Percentiles rank a stretch among this genome's conserved stretches.
These are phyloP conservation scores for Lagenorhynchus albirostris DNA, from an alignment of 2,113 vertebrate genomes.

Conservation along the genomic window DNA sequence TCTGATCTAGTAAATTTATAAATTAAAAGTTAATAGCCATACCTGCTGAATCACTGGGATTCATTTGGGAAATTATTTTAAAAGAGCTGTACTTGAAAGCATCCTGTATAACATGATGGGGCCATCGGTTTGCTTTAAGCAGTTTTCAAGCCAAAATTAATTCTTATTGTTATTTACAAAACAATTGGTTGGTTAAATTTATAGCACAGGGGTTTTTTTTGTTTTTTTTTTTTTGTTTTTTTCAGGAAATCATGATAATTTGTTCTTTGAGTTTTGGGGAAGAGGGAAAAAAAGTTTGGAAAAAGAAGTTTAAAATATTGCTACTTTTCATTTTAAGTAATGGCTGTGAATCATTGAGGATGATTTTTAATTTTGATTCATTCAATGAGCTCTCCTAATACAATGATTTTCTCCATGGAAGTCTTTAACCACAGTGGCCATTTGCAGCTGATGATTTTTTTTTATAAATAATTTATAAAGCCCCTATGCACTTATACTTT, in stretches of 20 bases:
- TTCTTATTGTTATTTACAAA: slow-evolving; percentile 55
- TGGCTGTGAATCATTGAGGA: slow-evolving; percentile 48
- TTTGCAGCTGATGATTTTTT: slow-evolving; percentile 78
- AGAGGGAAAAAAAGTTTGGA: slow-evolving; percentile 1
- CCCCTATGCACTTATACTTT: slow-evolving; percentile 80
- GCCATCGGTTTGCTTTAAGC: slow-evolving; percentile 56
- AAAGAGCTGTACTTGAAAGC: slow-evolving; percentile 30
- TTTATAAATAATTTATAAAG: slow-evolving; percentile 87
- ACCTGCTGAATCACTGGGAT: slow-evolving; percentile 68
- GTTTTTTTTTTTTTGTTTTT: neutral
- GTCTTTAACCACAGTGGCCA: slow-evolving; percentile 79
- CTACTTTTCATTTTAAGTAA: slow-evolving; percentile 48
- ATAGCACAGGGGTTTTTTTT: neutral
- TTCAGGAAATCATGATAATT: neutral
- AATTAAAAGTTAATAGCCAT: slow-evolving; percentile 75
- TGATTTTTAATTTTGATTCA: slow-evolving; percentile 74
- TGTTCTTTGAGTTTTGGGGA: slow-evolving; percentile 24
- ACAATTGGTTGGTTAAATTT: neutral
- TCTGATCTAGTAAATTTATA: slow-evolving; percentile 73
- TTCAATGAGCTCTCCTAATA: slow-evolving; percentile 70
- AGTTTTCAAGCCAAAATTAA: slow-evolving; percentile 59
- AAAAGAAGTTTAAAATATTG: slow-evolving; percentile 40
- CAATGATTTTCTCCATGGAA: slow-evolving; percentile 79
- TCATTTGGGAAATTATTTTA: slow-evolving; percentile 74
- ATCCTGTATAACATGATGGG: slow-evolving; percentile 55